phyloP scores from a whole-genome alignment of 1,140 invertebrate genomes.

The Druon quercuslanigerum region DNA sequence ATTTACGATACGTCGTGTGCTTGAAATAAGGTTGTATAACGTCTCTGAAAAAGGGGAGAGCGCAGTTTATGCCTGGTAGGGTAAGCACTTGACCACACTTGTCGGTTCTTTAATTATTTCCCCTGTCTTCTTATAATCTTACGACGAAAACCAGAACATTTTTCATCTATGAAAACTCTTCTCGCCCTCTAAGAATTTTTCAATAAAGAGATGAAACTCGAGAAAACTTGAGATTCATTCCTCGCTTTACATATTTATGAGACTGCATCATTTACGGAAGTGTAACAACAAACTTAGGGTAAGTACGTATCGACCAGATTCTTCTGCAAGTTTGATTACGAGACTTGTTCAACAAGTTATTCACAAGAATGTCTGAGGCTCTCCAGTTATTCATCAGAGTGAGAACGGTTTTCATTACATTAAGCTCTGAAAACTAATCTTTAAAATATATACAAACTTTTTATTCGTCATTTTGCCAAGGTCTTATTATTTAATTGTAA shows the following conservation, averaged over 20 bases:
- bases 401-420: not conserved
- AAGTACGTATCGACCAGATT: not conserved
- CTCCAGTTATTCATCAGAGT: not conserved
- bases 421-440: not conserved
- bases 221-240: not conserved
- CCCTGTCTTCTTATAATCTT: not conserved
- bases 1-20: slow-evolving; percentile 8
- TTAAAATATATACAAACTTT: too few species aligned
- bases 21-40: not conserved
- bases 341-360: not conserved
- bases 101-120: not conserved
- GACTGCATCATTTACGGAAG: not conserved
- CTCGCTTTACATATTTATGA: not conserved
- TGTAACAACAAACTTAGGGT: not conserved
- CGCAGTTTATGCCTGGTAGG: not conserved
- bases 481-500: too few species aligned
- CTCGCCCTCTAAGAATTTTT: not conserved
- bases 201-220: not conserved
- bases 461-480: too few species aligned
- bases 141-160: not conserved
- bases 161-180: not conserved
- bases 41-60: not conserved
- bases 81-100: slow-evolving; percentile 11
- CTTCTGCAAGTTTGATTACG: slow-evolving; percentile 11
- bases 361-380: not conserved